Evolutionary conservation across 2,888 invertebrate genomes (phyloP), one percentile per base, ranked within the genome.

Genomic region (Tenthredo scrophulariae): DNA sequence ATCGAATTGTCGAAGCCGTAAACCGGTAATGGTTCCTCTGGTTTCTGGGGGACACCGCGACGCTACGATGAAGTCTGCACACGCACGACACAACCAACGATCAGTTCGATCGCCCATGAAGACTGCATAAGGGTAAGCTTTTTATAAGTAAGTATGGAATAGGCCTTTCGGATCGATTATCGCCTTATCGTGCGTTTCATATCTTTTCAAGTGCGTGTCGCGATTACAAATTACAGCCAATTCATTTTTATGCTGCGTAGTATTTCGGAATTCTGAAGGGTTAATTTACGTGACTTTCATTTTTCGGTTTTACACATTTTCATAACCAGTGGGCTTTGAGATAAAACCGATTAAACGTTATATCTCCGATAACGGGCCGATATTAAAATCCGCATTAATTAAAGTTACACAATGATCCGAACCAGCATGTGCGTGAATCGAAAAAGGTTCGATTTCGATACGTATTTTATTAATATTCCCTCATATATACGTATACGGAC

Each of bases 1-100:
- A 80, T 80, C 62, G 80, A 80, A 80, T 80, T 80, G 80, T 58
- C 58, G 58, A 80, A 80, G 80, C 80, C 80, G 62, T 80, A 80
- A 80, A 40, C 40, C 37, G 29, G 80, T 37, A 40, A 80, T 62
- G 58, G 77, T 54, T 77, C 43, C n/a, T 54, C 37, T 62, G 15
- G 37, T 62, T 40, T 22, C 62, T 80, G 58, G 62, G 77, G 50
- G 77, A 80, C 18, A 40, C 50, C 33, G 37, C 62, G 58, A 33
- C 37, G 37, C 62, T 37, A 33, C 37, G 10, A 62, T 40, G 62
- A 22, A 18, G 9, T 18, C 72, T 26, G 37, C 72, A n/a, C 80
- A 62, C 80, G 75, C 75, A 46, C 40, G 22, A 58, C 58, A 58
- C 54, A 50, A 79, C 79, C 54, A 50, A 79, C 79, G 22, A 58